Evolutionary conservation across 2,113 vertebrate species (phyloP), one percentile per base, ranked within the genome.

Genomic region (Lophura nycthemera): DNA sequence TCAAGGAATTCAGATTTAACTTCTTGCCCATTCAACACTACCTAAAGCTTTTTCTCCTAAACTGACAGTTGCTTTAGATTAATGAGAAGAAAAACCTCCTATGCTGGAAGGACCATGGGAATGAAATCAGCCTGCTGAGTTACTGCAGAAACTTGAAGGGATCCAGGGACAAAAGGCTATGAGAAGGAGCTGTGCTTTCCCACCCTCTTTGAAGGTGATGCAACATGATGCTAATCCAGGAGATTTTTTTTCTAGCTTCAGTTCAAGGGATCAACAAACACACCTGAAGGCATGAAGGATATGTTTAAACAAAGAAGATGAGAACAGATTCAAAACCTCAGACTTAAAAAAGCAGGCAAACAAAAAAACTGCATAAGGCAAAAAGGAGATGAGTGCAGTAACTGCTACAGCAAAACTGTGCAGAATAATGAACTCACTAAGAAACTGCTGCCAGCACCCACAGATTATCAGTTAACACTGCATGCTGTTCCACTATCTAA

Each of bases 241-340:
- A 6, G 22, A 48, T 22, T 6, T 52, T 65, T 78, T 32, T 25
- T 6, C 29, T 72, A 90, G 13, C 70, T 93, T 72, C 81, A 83
- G 84, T 82, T 93, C 42, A 93, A 85, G 81, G 86, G 66, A 95
- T 92, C 63, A 76, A 52, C 83, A 96, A 85, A 83, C 84, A 87
- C 74, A 94, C 81, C 92, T 87, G 92, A 87, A 93, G 84, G 86
- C 66, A 87, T 13, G 47, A 93, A 42, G 75, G 71, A 92, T 92
- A 59, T 85, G 78, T 93, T 94, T 63, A 87, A 92, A 95, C 94
- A 95, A 70, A 76, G 89, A 43, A 69, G 10, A 70, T 50, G n/a
- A 70, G 59, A 94, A 66, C 18, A 17, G 54, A 76, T 84, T 90
- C 88, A 92, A 54, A 84, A 76, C 63, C 59, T 95, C 91, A 87